These are phyloP conservation scores for Leiothrix lutea DNA, from an alignment of 2,113 vertebrate genomes.

Conservation along the genomic window DNA sequence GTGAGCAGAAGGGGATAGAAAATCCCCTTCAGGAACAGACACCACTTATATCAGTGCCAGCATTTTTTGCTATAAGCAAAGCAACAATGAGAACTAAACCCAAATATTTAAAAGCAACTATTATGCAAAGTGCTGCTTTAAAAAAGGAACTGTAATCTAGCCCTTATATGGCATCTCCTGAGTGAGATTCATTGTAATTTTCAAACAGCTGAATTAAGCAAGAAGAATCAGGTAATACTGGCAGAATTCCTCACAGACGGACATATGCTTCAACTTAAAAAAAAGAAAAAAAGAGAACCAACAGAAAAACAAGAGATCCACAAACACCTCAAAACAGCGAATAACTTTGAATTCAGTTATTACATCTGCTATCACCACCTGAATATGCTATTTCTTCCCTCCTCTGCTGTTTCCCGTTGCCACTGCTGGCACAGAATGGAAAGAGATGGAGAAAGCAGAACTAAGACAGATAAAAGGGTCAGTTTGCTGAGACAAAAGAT, in stretches of 20 bases:
- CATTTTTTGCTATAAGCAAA: neutral
- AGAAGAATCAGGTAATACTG: neutral
- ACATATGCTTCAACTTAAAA: neutral
- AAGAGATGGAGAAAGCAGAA: slow-evolving; percentile 23
- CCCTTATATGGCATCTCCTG: neutral
- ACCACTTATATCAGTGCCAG: neutral
- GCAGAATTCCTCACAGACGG: neutral
- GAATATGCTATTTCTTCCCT: neutral
- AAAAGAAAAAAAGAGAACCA: neutral
- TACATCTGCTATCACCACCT: neutral
- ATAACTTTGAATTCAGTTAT: neutral
- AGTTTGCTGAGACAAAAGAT: slow-evolving; percentile 68
- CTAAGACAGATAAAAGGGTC: slow-evolving; percentile 60
- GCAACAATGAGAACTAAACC: neutral
- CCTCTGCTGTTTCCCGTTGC: neutral
- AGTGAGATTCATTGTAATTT: neutral
- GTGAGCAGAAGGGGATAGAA: neutral
- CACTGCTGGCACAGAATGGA: neutral
- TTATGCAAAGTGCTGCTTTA: neutral
- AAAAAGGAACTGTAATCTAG: neutral
- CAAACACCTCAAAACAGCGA: neutral
- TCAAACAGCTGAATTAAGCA: neutral
- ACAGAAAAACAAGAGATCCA: neutral
- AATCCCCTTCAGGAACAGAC: neutral
- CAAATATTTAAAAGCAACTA: neutral